phyloP scores from a whole-genome alignment of 2,888 invertebrate genomes.

The Pollenia angustigena region DNA sequence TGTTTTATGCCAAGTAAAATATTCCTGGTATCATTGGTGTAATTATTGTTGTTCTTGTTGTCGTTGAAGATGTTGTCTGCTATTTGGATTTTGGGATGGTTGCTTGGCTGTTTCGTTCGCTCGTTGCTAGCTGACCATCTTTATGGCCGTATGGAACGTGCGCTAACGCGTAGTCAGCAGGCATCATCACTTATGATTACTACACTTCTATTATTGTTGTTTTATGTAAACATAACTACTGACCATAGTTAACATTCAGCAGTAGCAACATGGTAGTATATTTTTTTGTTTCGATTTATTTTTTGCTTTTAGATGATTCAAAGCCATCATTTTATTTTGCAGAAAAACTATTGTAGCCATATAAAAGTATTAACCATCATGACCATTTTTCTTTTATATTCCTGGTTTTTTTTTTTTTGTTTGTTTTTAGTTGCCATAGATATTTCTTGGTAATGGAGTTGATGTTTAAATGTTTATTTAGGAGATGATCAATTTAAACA shows the following conservation, averaged over 20 bases:
- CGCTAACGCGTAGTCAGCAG: constrained; percentile 72
- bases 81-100: constrained; percentile 14
- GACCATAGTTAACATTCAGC: constrained; percentile 69
- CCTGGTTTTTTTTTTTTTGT: background rate
- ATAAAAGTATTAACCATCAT: constrained; percentile 9
- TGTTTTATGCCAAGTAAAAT: constrained; percentile 47
- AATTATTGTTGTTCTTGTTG: constrained; percentile 25
- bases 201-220: constrained; percentile 69
- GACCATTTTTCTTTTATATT: constrained; percentile 22
- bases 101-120: background rate
- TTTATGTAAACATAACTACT: constrained; percentile 73
- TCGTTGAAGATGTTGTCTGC: constrained; percentile 38
- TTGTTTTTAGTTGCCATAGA: constrained; percentile 3
- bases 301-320: background rate
- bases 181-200: constrained; percentile 73
- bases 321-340: constrained; percentile 32
- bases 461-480: constrained; percentile 52
- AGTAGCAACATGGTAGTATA: constrained; percentile 58
- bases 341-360: constrained; percentile 19
- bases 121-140: constrained; percentile 6
- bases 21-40: constrained; percentile 62
- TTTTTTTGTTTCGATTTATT: background rate
- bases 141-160: constrained; percentile 67
- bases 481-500: constrained; percentile 64
- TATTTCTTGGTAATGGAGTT: constrained; percentile 61